phyloP scores from a whole-genome alignment of 2,888 invertebrate genomes.

The Andrena minutula region DNA sequence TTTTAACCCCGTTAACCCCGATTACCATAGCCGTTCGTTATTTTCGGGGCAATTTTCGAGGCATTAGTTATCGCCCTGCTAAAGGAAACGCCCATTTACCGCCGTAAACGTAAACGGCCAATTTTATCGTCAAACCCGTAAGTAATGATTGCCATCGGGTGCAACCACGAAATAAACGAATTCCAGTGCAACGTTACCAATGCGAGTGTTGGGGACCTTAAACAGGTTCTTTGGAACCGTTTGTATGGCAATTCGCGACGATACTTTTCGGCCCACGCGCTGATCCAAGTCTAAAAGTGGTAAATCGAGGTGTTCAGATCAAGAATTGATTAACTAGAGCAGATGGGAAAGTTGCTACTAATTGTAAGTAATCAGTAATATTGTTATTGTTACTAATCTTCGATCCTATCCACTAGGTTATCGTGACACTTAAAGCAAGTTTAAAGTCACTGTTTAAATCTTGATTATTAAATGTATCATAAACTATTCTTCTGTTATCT shows the following conservation, averaged over 20 bases:
- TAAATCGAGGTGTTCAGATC: too few species aligned
- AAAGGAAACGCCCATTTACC: constrained; percentile 26
- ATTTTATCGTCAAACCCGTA: background rate
- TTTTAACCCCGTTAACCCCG: constrained; percentile 45
- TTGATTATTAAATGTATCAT: too few species aligned
- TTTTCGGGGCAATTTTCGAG: constrained; percentile 35
- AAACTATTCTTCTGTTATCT: too few species aligned
- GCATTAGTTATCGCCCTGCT: constrained; percentile 13
- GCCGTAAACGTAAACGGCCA: constrained; percentile 25
- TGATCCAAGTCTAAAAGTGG: too few species aligned
- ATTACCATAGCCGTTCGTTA: constrained; percentile 38
- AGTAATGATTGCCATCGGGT: background rate
- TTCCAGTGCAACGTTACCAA: background rate
- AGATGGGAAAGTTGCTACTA: too few species aligned
- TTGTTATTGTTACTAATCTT: too few species aligned
- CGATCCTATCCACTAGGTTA: too few species aligned
- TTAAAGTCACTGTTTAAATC: too few species aligned
- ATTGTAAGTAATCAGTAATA: too few species aligned
- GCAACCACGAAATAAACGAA: constrained; percentile 1
- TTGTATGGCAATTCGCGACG: background rate
- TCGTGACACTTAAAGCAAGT: too few species aligned
- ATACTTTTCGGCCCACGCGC: too few species aligned
- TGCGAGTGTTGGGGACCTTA: background rate
- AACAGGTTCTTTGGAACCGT: background rate
- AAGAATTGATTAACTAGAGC: too few species aligned